Conservation (phyloP, 2,797 vertebrate species). For the Sitta carolinensis region DNA sequence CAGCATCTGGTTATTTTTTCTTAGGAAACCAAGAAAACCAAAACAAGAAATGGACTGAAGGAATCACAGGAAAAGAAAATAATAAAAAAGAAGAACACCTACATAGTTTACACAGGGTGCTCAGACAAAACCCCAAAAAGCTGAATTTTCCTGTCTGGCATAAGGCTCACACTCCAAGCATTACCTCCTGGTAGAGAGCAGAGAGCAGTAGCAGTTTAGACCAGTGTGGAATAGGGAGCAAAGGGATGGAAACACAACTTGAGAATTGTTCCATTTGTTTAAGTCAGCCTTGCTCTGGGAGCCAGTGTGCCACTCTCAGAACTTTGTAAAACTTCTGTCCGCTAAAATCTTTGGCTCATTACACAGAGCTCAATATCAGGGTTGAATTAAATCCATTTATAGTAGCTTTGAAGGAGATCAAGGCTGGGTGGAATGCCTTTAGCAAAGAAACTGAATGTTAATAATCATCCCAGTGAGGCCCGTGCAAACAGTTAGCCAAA, state of each 20-base stretch:
- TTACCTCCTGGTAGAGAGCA: not conserved
- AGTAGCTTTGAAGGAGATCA: conserved; percentile 20
- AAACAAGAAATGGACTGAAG: not conserved
- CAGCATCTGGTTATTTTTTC: not conserved
- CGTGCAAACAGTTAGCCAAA: not conserved
- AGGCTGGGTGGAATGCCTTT: not conserved
- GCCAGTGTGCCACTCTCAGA: not conserved
- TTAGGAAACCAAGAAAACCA: not conserved
- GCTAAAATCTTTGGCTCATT: not conserved
- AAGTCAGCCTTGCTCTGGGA: not conserved
- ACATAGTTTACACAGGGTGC: not conserved
- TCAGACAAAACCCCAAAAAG: not conserved
- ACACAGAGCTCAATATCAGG: not conserved
- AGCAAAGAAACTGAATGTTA: not conserved
- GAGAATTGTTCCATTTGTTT: not conserved
- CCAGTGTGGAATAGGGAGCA: not conserved
- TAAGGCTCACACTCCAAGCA: not conserved
- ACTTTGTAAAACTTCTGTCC: not conserved
- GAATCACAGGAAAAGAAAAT: not conserved
- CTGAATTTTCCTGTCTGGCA: not conserved
- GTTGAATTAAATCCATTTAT: conserved; percentile 25
- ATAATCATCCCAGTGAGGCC: not conserved
- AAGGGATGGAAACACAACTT: not conserved
- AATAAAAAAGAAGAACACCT: not conserved
- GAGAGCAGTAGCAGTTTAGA: not conserved